These are phyloP conservation scores for Hylaea fasciaria DNA, from an alignment of 2,888 invertebrate species.

Conservation along the genomic window DNA sequence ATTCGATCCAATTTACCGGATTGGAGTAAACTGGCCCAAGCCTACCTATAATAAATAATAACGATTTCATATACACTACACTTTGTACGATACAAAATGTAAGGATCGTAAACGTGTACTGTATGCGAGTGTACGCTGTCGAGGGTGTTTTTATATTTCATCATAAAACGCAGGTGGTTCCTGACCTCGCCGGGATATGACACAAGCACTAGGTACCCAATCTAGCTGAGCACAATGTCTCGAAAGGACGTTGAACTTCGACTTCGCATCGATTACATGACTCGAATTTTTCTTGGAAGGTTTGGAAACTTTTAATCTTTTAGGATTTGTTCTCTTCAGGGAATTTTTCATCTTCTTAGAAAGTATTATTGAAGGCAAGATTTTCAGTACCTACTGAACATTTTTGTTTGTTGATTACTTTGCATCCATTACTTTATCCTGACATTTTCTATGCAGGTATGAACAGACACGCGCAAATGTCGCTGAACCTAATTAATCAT, in stretches of 20 bases:
- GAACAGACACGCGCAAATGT: too few species aligned
- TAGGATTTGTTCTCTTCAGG: constrained; percentile 9
- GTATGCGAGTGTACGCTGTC: constrained; percentile 10
- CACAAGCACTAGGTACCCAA: constrained; percentile 39
- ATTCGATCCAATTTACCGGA: constrained; percentile 34
- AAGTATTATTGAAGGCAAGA: neutral
- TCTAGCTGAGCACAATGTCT: constrained; percentile 17
- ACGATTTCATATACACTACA: constrained; percentile 25
- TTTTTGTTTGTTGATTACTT: neutral
- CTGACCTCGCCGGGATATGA: constrained; percentile 45
- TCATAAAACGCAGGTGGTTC: constrained; percentile 70
- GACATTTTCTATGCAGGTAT: too few species aligned
- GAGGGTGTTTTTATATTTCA: constrained; percentile 66
- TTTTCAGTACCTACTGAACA: neutral
- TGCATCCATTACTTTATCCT: too few species aligned
- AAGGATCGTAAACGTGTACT: constrained; percentile 55
- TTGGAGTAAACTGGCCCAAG: constrained; percentile 25
- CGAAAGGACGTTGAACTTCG: constrained; percentile 21
- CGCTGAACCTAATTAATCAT: too few species aligned
- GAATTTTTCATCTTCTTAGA: neutral
- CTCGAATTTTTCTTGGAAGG: constrained; percentile 19
- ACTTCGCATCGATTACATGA: constrained; percentile 15
- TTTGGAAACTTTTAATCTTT: constrained; percentile 15
- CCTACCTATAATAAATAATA: constrained; percentile 36
- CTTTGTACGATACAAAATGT: constrained; percentile 47